Base-by-base conservation (phyloP, 1,140 invertebrate species). In the Drosophila trapezifrons region DNA sequence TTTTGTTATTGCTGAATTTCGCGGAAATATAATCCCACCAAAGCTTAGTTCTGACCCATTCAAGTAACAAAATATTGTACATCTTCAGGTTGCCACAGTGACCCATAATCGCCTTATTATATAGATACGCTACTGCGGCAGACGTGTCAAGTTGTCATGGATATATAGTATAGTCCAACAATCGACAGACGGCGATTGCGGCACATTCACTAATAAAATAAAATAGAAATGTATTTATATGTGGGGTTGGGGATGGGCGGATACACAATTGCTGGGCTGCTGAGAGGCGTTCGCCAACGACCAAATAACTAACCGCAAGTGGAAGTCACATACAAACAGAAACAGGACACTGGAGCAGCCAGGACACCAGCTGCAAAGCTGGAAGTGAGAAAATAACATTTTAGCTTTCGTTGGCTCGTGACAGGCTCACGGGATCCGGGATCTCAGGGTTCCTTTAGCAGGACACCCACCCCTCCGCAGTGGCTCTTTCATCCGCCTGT, bases 351-450 rank as follows among this genome's bases (percentile, higher is more conserved):
- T 32, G 47, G 42, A 27, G 35, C 25, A 38, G 42, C 18, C 20
- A 25, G 47, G 51, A 46, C n/a, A 40, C 35, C 52, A 64, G 64
- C 73, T 75, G 76, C 66, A 82, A 67, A 73, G 73, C 55, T 60
- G 77, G 35, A 84, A 84, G 80, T 80, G 81, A 76, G 81, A 85
- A 84, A 85, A 85, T 81, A 86, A 86, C 82, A 86, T 85, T 85
- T 85, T 59, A 70, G 81, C 82, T 85, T 86, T 81, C 17, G 32
- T 38, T 64, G 22, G 52, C 40, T 57, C 40, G 52, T 66, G 72
- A 58, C 72, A 46, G 35, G 60, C 40, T 66, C 52, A 54, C 42
- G 52, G 47, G 62, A 69, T 43, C 32, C 45, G 46, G 52, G 58
- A 69, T 65, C 32, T 17, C 42, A 12, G 43, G 55, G 45, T 57